Base-by-base conservation (phyloP, 2,113 vertebrate species). In the Seriola aureovittata region DNA sequence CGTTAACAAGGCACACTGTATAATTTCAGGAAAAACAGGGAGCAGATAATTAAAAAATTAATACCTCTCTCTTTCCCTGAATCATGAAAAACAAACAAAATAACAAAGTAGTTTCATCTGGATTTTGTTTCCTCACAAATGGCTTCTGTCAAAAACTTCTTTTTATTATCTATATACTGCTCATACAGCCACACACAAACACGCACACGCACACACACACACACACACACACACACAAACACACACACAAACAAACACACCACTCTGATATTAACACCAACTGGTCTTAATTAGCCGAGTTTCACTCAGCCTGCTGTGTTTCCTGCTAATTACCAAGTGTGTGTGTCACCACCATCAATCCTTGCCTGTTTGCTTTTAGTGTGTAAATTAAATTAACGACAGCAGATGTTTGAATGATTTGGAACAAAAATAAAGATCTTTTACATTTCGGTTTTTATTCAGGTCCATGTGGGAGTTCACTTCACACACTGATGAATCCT, bases 251-350 rank as follows among this genome's bases (percentile, higher is more conserved):
- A 14, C 52, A 29, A 38, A 21, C 25, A 50, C 60, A 19, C 16
- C 34, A 25, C 64, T 66, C 48, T 40, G 38, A 80, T 85, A 77
- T 90, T 79, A 73, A 73, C 74, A 82, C 59, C 81, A 81, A 79
- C 76, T 80, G 84, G 60, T 82, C 62, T 79, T 82, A 82, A 86
- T 85, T 84, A 88, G 80, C 52, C 0, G 6, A 60, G 57, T 75
- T 74, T 62, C 50, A 69, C 69, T 81, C 40, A 55, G 80, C 63
- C 34, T 68, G 62, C 67, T 90, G 62, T 72, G 67, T 84, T 82
- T 68, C 21, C 71, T 79, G 60, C 82, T 88, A 88, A 90, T 90
- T 83, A 85, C 77, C 36, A 3, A 42, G 81, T 34, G 69, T 48
- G 69, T 57, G 63, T 79, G 57, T 46, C 25, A 63, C 14, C 66